Percentiles rank a stretch among this genome's conserved stretches.
Evolutionary conservation across 2,797 vertebrate genomes (phyloP).

Genomic region (Loris lydekkerianus): DNA sequence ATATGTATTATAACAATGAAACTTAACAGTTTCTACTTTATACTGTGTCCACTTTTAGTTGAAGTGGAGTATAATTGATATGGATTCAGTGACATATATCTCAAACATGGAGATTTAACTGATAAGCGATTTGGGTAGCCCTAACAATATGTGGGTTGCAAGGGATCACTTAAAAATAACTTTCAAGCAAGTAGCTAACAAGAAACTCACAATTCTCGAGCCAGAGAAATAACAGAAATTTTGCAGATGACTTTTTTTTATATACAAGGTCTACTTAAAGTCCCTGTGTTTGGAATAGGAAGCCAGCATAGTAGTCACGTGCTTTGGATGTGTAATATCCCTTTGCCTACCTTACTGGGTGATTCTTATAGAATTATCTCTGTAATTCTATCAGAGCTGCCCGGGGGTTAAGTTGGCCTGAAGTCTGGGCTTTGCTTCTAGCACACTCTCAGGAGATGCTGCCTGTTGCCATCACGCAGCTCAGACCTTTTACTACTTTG

Average conservation of each 20-base stretch:
- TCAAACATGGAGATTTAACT: background rate
- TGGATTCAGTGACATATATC: background rate
- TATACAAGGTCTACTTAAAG: background rate
- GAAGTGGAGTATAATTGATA: background rate
- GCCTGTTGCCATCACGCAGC: background rate
- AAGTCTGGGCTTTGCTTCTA: background rate
- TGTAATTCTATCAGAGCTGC: background rate
- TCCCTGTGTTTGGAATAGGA: background rate
- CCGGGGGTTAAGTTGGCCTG: background rate
- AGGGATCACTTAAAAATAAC: conserved; percentile 38
- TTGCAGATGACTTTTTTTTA: background rate
- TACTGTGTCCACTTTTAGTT: background rate
- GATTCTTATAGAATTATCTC: too few species aligned
- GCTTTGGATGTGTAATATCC: background rate
- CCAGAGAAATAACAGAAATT: background rate
- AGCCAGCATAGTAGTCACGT: too few species aligned
- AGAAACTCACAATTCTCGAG: background rate
- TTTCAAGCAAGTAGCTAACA: background rate
- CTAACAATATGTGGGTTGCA: background rate
- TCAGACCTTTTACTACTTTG: background rate
- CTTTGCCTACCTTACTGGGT: background rate
- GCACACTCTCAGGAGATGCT: background rate
- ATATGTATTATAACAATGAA: background rate
- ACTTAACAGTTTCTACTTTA: conserved; percentile 38
- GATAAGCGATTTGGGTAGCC: background rate